Percentiles rank a stretch among this genome's conserved stretches.
phyloP scores from a whole-genome alignment of 2,113 vertebrate genomes.

The Rhineura floridana region DNA sequence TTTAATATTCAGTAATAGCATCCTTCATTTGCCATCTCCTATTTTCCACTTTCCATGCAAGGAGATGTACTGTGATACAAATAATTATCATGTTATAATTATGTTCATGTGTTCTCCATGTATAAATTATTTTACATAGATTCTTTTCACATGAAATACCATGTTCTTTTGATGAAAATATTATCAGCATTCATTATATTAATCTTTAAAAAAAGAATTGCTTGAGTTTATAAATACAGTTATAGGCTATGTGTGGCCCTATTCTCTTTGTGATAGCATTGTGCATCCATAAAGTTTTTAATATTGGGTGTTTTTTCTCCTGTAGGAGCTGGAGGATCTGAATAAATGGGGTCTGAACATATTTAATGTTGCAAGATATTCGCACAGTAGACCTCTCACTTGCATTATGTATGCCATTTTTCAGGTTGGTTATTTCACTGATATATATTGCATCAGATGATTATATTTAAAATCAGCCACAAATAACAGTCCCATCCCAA shows the following conservation, averaged over 20 bases:
- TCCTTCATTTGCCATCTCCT: too few relatives aligned
- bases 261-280: neutral
- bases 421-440: slow-evolving; percentile 81
- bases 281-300: neutral
- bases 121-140: too few relatives aligned
- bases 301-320: slow-evolving; percentile 10
- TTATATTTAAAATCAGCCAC: accelerated
- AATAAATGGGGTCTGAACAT: slow-evolving; percentile 98
- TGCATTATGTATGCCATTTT: slow-evolving; percentile 98
- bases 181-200: too few relatives aligned
- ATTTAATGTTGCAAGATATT: slow-evolving; percentile 92
- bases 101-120: too few relatives aligned
- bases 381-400: slow-evolving; percentile 91
- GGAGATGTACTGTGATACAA: too few relatives aligned
- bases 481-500: neutral
- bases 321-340: slow-evolving; percentile 92
- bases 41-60: too few relatives aligned
- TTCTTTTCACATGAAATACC: too few relatives aligned
- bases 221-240: neutral
- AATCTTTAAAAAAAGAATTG: accelerated
- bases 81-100: too few relatives aligned
- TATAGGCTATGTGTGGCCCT: neutral
- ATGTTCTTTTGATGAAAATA: neutral
- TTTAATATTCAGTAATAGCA: too few relatives aligned
- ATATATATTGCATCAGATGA: accelerated